These are phyloP conservation scores for Sinocyclocheilus grahami DNA, from an alignment of 2,113 vertebrate species.

Conservation along the genomic window DNA sequence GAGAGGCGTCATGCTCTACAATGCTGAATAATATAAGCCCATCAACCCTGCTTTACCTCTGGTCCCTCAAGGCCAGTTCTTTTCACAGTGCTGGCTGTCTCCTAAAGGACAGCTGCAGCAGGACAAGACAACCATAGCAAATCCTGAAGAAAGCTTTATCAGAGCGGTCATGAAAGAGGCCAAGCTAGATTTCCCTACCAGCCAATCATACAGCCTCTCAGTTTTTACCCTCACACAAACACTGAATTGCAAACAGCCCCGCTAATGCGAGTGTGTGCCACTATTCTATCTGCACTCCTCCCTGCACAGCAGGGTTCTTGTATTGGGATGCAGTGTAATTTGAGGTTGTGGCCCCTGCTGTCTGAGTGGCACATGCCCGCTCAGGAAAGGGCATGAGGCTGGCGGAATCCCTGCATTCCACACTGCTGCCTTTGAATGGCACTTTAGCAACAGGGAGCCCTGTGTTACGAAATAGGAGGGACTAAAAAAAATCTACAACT, in stretches of 20 bases:
- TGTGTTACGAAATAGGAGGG: conserved; percentile 1
- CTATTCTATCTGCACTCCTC: conserved; percentile 50
- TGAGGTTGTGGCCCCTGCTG: conserved; percentile 60
- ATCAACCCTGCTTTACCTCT: conserved; percentile 55
- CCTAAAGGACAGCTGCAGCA: conserved; percentile 63
- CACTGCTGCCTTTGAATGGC: conserved; percentile 30
- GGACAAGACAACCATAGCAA: conserved; percentile 65
- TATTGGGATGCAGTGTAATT: conserved; percentile 57
- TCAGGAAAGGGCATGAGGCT: conserved; percentile 54
- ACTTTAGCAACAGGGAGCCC: conserved; percentile 8
- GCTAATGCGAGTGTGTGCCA: conserved; percentile 53
- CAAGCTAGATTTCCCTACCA: conserved; percentile 62
- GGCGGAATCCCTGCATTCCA: conserved; percentile 48
- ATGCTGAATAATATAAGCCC: conserved; percentile 58
- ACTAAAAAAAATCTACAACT: not conserved
- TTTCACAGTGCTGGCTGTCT: conserved; percentile 43
- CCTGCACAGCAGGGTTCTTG: conserved; percentile 54
- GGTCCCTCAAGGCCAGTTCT: conserved; percentile 54
- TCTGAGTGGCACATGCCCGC: conserved; percentile 60
- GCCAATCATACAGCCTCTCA: conserved; percentile 54
- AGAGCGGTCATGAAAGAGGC: conserved; percentile 60
- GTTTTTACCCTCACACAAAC: conserved; percentile 49
- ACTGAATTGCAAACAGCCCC: conserved; percentile 39
- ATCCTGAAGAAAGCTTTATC: conserved; percentile 68
- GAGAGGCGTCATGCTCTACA: conserved; percentile 62